Conservation (phyloP, 1,140 invertebrate species). For the Drosophila nigromelanica region DNA sequence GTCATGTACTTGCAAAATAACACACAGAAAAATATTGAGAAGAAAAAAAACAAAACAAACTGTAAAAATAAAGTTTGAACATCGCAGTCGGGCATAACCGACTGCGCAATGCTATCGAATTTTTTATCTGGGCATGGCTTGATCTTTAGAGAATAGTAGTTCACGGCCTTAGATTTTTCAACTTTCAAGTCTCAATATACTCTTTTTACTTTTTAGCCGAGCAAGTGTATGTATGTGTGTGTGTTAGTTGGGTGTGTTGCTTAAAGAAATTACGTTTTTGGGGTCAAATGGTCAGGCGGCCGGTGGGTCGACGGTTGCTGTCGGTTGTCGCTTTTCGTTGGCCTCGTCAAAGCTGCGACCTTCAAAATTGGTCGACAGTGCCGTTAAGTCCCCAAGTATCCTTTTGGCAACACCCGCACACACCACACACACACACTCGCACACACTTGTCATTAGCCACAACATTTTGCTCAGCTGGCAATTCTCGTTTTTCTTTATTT, state of each 20-base stretch:
- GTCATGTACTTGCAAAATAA: constrained; percentile 47
- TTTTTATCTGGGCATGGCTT: no score
- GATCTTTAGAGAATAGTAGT: no score
- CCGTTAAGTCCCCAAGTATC: constrained; percentile 72
- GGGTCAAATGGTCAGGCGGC: constrained; percentile 50
- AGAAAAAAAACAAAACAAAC: constrained; percentile 5
- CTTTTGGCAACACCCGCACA: constrained; percentile 54
- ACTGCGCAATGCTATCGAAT: no score
- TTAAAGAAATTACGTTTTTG: constrained; percentile 46
- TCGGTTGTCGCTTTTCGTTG: constrained; percentile 26
- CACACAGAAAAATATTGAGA: not conserved
- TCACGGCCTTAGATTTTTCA: no score
- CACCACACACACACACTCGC: constrained; percentile 18
- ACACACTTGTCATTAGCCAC: constrained; percentile 69
- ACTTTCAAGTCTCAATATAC: no score
- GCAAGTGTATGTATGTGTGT: no score
- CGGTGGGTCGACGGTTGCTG: constrained; percentile 16
- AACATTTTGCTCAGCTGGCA: constrained; percentile 65
- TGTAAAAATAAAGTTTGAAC: constrained; percentile 4
- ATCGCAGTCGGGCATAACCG: not conserved
- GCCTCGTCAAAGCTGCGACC: constrained; percentile 57
- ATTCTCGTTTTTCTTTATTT: constrained; percentile 24
- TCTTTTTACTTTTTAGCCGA: no score
- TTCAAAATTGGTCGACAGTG: constrained; percentile 71
- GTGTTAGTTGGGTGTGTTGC: constrained; percentile 28